Conservation (phyloP, 2,113 vertebrate species). For the Craseonycteris thonglongyai region DNA sequence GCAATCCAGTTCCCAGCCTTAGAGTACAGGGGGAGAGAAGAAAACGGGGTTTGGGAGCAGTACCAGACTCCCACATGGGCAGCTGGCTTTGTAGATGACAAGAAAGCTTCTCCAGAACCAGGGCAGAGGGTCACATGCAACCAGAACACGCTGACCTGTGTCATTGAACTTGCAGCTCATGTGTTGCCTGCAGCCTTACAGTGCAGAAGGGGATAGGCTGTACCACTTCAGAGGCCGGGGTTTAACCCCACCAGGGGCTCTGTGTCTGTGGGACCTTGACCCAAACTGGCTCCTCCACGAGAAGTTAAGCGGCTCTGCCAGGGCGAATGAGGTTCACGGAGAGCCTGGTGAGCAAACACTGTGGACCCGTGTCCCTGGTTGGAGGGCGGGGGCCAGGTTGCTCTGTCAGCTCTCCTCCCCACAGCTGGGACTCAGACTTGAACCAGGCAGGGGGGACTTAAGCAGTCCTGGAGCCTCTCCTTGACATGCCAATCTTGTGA, state of each 20-base stretch:
- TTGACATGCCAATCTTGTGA: background rate
- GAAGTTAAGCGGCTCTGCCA: background rate
- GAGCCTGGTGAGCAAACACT: background rate
- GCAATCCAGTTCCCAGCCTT: background rate
- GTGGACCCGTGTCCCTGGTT: background rate
- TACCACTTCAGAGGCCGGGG: background rate
- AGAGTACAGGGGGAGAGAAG: background rate
- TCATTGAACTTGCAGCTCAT: background rate
- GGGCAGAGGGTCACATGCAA: background rate
- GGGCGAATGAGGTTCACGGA: background rate
- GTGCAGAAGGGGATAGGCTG: too few species aligned
- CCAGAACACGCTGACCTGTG: background rate
- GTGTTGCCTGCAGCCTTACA: background rate
- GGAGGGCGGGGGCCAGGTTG: too few species aligned
- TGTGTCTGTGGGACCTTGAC: background rate
- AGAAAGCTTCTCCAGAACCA: background rate
- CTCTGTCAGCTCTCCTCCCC: background rate
- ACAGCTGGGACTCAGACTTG: background rate
- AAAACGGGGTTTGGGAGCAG: too few species aligned
- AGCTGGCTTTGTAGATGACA: background rate
- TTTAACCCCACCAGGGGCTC: accelerated
- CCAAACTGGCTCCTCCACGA: background rate
- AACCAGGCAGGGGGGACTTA: background rate
- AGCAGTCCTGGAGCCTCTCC: background rate
- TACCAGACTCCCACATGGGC: accelerated